Evolutionary conservation across 2,888 invertebrate genomes (phyloP), one percentile per base, ranked within the genome.

Genomic region (Catocala nupta): DNA sequence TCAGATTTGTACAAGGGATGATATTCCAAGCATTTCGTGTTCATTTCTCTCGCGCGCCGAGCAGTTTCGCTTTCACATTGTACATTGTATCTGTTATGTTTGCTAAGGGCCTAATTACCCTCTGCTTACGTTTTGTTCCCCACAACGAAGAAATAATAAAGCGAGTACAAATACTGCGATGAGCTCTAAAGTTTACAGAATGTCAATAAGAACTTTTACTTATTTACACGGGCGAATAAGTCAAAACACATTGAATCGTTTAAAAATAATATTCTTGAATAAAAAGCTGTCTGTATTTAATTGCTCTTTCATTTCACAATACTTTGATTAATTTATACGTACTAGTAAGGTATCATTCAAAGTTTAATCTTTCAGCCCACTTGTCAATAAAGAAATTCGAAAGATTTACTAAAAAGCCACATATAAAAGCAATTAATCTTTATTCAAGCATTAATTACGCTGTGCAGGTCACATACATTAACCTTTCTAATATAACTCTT

Each of bases 21-120:
- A 53, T 71, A 60, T 74, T 59, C 43, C 50, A 42, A 59, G 53
- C 57, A 70, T 75, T 74, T 63, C 70, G 70, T 77, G 79, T 79
- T 77, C 68, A 73, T 74, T 75, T 73, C 74, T 61, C 65, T 51
- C 49, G 63, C 63, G 61, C 51, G 73, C 57, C 60, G 68, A 78
- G 72, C 78, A 80, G 77, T 84, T 83, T 78, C 73, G 70, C 73
- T 81, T 80, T 83, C 73, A 69, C 70, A 75, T 71, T 80, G 76
- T 78, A 71, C 59, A 54, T 59, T 62, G 61, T 65, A 51, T 81
- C 82, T 81, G 80, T 81, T 80, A 75, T 85, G 76, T 90, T 88
- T 88, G 81, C 80, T 70, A 65, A 87, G 81, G 75, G 77, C 78
- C 84, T 87, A 87, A 89, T 88, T 88, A 88, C 81, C 82, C 77